Base-by-base conservation (phyloP, 1,140 invertebrate genomes). In the Dreissena polymorpha region DNA sequence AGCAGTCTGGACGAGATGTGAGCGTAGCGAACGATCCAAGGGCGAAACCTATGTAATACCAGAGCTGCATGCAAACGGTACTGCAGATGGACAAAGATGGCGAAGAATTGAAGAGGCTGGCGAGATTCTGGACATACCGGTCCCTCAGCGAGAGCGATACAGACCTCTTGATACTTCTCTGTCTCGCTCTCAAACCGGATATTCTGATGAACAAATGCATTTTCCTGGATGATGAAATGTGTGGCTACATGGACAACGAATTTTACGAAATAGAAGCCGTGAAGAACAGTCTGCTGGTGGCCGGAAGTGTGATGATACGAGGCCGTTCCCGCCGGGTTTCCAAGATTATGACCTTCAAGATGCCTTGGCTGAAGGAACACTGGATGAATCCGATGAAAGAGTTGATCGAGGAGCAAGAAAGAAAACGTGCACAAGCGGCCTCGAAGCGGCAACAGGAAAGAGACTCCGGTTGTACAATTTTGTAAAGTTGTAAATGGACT, bases 11-110 rank as follows among this genome's bases (percentile, higher is more conserved):
- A 3, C 21, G 39, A n/a, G 72, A 69, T 57, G 86, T 81, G 2
- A 73, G 76, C 7, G 80, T 88, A 27, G 74, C 86, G 21, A 77
- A 86, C 27, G 71, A 84, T 51, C 86, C 86, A 0, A 73, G 63
- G 25, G 87, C 86, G 14, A 82, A 83, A 75, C 25, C 87, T 12
- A 88, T 87, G 87, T 88, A 87, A 21, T 88, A 88, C 57, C 74
- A 87, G 23, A 71, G 86, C 50, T 86, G 86, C 72, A 85, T 88
- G 16, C 85, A 85, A 23, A 85, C 79, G 29, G 85, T 85, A 23
- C 78, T 88, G 25, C 68, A 86, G 25, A 64, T 87, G 23, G 77
- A 86, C n/a, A 65, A 80, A 1, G 57, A 83, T 49, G 21, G 8
- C 39, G 39, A 25, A 5, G 73, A 86, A 39, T 64, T 86, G 0